A percentile compares a stretch with the other conserved stretches of the same genome.
These are phyloP conservation scores for Dolichopus griseipennis DNA, from an alignment of 2,888 invertebrate genomes.

Conservation along the genomic window DNA sequence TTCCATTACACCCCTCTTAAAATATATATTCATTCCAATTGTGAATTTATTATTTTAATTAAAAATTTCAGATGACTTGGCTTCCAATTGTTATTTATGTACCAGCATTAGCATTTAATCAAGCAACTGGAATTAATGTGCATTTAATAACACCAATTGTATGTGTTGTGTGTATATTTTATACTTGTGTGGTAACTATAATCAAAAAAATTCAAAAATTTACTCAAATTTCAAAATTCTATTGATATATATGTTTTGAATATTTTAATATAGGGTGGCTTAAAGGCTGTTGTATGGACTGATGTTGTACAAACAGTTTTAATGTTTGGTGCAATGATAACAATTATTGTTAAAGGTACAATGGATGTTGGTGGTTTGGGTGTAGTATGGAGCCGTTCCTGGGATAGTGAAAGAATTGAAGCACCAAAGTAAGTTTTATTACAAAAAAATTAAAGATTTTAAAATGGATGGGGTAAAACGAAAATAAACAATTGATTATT, in stretches of 20 bases:
- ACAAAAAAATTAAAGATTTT: not conserved
- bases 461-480: not conserved
- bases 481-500: too few species aligned
- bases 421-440: slow-evolving; percentile 49
- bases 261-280: slow-evolving; percentile 48
- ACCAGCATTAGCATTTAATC: slow-evolving; percentile 64
- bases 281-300: slow-evolving; percentile 62
- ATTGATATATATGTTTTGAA: not conserved
- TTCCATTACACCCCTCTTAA: too few species aligned
- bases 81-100: slow-evolving; percentile 64
- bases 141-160: slow-evolving; percentile 65
- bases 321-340: slow-evolving; percentile 59
- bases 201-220: slow-evolving; percentile 9
- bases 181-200: slow-evolving; percentile 61
- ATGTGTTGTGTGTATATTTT: slow-evolving; percentile 68
- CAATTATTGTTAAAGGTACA: slow-evolving; percentile 57
- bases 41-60: not conserved
- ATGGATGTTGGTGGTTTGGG: slow-evolving; percentile 54
- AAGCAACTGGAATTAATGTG: slow-evolving; percentile 69
- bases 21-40: too few species aligned
- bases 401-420: slow-evolving; percentile 53
- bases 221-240: not conserved
- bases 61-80: slow-evolving; percentile 52
- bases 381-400: slow-evolving; percentile 50
- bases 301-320: slow-evolving; percentile 60